Evolutionary conservation across 2,888 invertebrate species (phyloP), one percentile per base, ranked within the genome.

Genomic region (Hypselothyrea guttata): DNA sequence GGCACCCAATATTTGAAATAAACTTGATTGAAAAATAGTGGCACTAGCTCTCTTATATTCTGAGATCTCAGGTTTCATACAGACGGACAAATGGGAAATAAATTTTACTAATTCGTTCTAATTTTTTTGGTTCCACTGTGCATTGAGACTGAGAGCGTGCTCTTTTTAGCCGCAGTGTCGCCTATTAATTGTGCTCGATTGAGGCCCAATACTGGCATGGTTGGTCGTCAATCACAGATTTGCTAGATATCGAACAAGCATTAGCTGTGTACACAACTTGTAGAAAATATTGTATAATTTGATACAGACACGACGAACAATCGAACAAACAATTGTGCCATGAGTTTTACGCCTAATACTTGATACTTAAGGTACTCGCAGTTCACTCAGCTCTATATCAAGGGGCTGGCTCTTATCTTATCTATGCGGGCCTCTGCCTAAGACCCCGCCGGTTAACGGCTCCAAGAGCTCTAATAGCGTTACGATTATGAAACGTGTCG

Each of bases 401-500:
- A 11, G 11, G 56, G 15, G 37, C 38, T 27, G 33, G 28, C 12
- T 33, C 42, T 54, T 75, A 75, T 75, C 74, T 75, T 75, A 75
- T 75, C 75, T 46, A 15, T 45, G 15, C 15, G 12, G 7, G 34
- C 34, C 18, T 9, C 45, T 15, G 15, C n/a, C 28, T 49, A 69
- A 60, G 72, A 59, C 55, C 55, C 53, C 52, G 34, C 47, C 22
- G 57, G 46, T 55, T 31, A 58, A 53, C 38, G 56, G 28, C 16
- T 48, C 40, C 56, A 42, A 31, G 47, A 49, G 49, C 40, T 33
- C 38, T 35, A 35, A 15, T 49, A 34, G 38, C 55, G 54, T 18
- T 55, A 34, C 49, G 72, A 66, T 81, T 81, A 65, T 73, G 70
- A 76, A 75, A 75, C 74, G 56, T 61, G 74, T 76, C 77, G 65